Percentiles rank a stretch among this genome's conserved stretches.
Conservation (phyloP, 2,888 invertebrate species). For the Cataglyphis albicans region DNA sequence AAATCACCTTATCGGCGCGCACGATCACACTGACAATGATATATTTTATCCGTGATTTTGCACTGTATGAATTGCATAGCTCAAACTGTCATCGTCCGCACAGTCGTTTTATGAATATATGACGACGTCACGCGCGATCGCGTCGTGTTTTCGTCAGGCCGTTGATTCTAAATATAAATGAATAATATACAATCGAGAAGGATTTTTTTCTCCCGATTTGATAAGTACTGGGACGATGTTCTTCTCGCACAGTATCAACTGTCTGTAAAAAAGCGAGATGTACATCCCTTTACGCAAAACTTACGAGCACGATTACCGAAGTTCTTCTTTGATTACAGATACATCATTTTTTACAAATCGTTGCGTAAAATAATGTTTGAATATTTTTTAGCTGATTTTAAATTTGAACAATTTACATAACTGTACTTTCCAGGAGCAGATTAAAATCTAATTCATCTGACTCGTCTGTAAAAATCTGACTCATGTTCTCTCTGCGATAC, state of each 20-base stretch:
- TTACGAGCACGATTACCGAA: background rate
- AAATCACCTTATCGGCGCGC: slow-evolving; percentile 18
- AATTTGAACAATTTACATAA: slow-evolving; percentile 1
- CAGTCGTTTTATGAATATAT: background rate
- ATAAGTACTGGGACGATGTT: slow-evolving; percentile 4
- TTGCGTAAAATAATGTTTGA: background rate
- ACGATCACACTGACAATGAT: slow-evolving; percentile 29
- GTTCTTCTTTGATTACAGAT: background rate
- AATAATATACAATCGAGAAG: background rate
- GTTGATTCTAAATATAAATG: background rate
- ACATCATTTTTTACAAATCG: background rate
- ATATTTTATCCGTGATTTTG: slow-evolving; percentile 46
- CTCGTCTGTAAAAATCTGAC: background rate
- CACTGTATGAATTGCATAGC: slow-evolving; percentile 28
- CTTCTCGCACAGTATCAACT: slow-evolving; percentile 22
- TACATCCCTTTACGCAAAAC: background rate
- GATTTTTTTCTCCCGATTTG: slow-evolving; percentile 27
- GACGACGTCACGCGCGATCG: background rate
- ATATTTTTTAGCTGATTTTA: slow-evolving; percentile 10
- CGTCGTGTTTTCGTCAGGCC: slow-evolving; percentile 1
- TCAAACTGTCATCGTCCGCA: slow-evolving; percentile 8
- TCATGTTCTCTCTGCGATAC: slow-evolving; percentile 1
- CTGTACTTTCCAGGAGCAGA: slow-evolving; percentile 3
- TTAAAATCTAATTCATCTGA: slow-evolving; percentile 21
- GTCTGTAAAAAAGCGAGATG: slow-evolving; percentile 27